These are phyloP conservation scores for Vanessa atalanta DNA, from an alignment of 1,140 invertebrate species.

Conservation along the genomic window DNA sequence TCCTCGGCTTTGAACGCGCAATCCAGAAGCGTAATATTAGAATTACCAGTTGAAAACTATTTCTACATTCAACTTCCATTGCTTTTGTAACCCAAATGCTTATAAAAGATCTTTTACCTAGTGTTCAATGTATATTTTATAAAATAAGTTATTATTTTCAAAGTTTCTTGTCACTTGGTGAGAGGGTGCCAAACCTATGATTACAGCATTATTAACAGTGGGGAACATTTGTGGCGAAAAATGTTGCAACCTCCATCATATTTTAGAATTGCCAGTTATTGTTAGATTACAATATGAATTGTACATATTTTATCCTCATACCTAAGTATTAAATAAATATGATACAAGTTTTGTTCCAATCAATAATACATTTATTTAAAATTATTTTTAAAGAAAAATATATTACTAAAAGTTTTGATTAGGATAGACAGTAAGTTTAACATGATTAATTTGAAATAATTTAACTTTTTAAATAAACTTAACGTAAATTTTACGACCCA, in stretches of 20 bases:
- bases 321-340: neutral
- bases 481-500: neutral
- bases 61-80: constrained; percentile 42
- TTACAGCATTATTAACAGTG: constrained; percentile 72
- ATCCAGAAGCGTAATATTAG: constrained; percentile 29
- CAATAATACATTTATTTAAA: no score
- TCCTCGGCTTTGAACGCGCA: constrained; percentile 51
- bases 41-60: constrained; percentile 29
- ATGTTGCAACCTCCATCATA: constrained; percentile 50
- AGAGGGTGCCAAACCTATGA: constrained; percentile 72
- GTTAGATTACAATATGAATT: constrained; percentile 7
- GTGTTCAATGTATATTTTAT: constrained; percentile 33
- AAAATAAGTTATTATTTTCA: constrained; percentile 10
- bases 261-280: constrained; percentile 27
- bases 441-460: neutral
- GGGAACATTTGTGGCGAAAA: constrained; percentile 65
- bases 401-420: no score
- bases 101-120: neutral
- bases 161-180: constrained; percentile 22
- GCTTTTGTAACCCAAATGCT: constrained; percentile 5
- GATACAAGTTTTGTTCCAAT: no score
- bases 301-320: neutral
- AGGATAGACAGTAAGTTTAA: no score
- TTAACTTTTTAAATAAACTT: neutral
- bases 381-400: no score